Evolutionary conservation across 2,888 invertebrate species (phyloP).

Genomic region (Piscicola geometra): DNA sequence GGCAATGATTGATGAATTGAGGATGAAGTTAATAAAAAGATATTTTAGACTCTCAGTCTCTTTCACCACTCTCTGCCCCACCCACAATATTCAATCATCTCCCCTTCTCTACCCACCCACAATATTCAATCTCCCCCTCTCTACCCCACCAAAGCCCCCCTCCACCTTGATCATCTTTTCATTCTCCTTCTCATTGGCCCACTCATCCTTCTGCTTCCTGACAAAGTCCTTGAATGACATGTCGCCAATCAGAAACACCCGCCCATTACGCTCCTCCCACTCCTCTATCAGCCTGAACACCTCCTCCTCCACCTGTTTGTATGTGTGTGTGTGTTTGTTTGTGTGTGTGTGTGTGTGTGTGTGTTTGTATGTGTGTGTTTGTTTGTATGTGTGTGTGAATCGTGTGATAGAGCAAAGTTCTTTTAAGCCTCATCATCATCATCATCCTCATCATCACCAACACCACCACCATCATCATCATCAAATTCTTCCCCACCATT

Average conservation of each 20-base stretch:
- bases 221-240: slow-evolving; percentile 49
- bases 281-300: slow-evolving; percentile 47
- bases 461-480: too few relatives aligned
- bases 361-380: too few relatives aligned
- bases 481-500: too few relatives aligned
- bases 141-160: neutral
- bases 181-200: slow-evolving; percentile 48
- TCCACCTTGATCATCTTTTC: slow-evolving; percentile 53
- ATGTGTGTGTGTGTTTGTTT: neutral
- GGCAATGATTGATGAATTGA: neutral
- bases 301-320: slow-evolving; percentile 50
- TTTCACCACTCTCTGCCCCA: too few relatives aligned
- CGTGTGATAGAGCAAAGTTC: neutral
- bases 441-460: too few relatives aligned
- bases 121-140: too few relatives aligned
- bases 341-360: too few relatives aligned
- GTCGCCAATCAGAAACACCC: slow-evolving; percentile 50
- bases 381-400: too few relatives aligned
- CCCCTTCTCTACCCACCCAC: too few relatives aligned
- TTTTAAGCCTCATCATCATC: too few relatives aligned
- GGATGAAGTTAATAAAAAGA: neutral
- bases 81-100: too few relatives aligned
- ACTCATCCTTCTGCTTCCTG: slow-evolving; percentile 48
- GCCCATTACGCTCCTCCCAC: slow-evolving; percentile 51
- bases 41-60: too few relatives aligned